phyloP scores from a whole-genome alignment of 2,888 invertebrate genomes.

The Chrysotoxum bicinctum region DNA sequence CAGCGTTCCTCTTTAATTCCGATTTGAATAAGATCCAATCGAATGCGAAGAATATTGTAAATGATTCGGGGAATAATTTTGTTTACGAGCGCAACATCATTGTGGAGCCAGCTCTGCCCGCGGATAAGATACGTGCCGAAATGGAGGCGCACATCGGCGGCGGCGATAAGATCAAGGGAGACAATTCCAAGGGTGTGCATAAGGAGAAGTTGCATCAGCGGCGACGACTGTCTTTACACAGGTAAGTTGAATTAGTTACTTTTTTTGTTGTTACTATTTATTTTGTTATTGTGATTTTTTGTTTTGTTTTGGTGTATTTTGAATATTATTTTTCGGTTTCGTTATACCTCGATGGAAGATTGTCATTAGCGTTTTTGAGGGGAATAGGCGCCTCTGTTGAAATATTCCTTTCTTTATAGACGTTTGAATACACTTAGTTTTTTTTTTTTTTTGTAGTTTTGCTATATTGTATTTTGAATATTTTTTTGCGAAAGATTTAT shows the following conservation, averaged over 20 bases:
- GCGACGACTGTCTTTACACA: constrained; percentile 73
- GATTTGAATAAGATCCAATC: constrained; percentile 78
- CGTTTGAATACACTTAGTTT: background rate
- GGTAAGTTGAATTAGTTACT: constrained; percentile 65
- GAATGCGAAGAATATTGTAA: constrained; percentile 77
- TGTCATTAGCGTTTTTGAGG: background rate
- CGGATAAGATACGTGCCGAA: constrained; percentile 73
- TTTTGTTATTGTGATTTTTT: background rate
- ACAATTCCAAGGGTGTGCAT: constrained; percentile 75
- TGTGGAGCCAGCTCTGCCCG: constrained; percentile 74
- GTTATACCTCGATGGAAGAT: background rate
- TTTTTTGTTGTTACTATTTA: constrained; percentile 4
- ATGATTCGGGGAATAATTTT: constrained; percentile 77
- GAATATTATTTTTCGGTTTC: constrained; percentile 38
- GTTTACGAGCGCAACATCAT: constrained; percentile 77
- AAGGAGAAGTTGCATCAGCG: constrained; percentile 73
- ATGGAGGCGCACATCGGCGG: constrained; percentile 73
- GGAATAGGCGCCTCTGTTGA: background rate
- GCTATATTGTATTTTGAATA: no score
- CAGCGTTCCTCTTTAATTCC: constrained; percentile 75
- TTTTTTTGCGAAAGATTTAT: no score
- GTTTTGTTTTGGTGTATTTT: constrained; percentile 28
- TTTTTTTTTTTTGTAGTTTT: background rate
- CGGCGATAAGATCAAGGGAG: constrained; percentile 74
- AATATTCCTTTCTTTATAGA: background rate